Evolutionary conservation across 2,888 invertebrate species (phyloP).

Genomic region (Callimorpha dominula): DNA sequence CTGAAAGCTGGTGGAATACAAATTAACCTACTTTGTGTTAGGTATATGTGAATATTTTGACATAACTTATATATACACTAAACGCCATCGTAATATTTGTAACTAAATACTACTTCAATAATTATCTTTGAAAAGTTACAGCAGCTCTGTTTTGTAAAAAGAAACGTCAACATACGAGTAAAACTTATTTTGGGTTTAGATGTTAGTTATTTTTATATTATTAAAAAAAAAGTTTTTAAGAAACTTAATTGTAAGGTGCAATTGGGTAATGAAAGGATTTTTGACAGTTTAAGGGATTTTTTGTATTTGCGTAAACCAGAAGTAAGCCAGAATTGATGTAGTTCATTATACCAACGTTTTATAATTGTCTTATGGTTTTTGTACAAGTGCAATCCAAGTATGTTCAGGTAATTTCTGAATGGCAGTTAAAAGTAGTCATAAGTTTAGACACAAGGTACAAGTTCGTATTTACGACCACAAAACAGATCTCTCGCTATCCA

Average conservation of each 20-base stretch:
- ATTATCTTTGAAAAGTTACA: conserved; percentile 8
- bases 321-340: no score
- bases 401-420: no score
- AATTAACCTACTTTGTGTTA: background rate
- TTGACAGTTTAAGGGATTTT: background rate
- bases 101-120: background rate
- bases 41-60: background rate
- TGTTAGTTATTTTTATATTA: background rate
- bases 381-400: no score
- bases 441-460: no score
- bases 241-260: background rate
- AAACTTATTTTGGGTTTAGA: background rate
- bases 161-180: background rate
- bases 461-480: no score
- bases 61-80: background rate
- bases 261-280: background rate
- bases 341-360: no score
- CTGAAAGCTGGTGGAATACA: background rate
- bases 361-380: no score
- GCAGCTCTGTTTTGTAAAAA: background rate
- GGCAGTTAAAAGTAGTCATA: no score
- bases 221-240: background rate
- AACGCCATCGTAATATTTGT: background rate
- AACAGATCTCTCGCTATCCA: no score
- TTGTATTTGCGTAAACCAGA: background rate